A percentile compares a stretch with the other conserved stretches of the same genome.
phyloP scores from a whole-genome alignment of 2,797 vertebrate genomes.

The Phrynocephalus forsythii region DNA sequence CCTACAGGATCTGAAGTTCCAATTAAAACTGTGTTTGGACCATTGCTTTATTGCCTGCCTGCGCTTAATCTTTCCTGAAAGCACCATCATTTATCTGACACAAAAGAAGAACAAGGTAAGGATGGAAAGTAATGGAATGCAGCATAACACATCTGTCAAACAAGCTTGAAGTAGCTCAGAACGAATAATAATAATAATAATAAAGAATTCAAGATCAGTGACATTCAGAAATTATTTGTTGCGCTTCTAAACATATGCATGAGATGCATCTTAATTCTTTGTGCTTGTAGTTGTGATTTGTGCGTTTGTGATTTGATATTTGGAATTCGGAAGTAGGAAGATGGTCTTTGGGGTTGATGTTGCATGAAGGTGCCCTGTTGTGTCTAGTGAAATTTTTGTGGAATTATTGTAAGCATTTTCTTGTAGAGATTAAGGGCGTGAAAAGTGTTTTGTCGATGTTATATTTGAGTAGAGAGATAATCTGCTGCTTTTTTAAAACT shows the following conservation, averaged over 20 bases:
- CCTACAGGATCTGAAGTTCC: slow-evolving; percentile 75
- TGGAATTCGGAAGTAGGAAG: too few species aligned
- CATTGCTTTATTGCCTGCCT: slow-evolving; percentile 73
- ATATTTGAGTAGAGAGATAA: neutral
- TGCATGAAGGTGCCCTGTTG: slow-evolving; percentile 28
- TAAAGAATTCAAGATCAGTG: slow-evolving; percentile 68
- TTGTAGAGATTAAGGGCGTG: slow-evolving; percentile 50
- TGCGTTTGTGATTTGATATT: too few species aligned
- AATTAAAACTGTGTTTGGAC: slow-evolving; percentile 79
- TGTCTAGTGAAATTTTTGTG: slow-evolving; percentile 24
- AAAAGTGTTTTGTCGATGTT: slow-evolving; percentile 41
- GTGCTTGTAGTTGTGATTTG: too few species aligned
- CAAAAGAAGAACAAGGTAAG: slow-evolving; percentile 78
- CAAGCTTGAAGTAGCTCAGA: slow-evolving; percentile 63
- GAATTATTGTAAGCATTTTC: slow-evolving; percentile 39
- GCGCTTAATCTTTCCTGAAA: slow-evolving; percentile 78
- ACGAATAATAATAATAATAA: slow-evolving; percentile 48
- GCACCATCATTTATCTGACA: slow-evolving; percentile 78
- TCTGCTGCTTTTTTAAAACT: neutral
- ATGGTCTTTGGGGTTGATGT: neutral
- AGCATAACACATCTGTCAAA: slow-evolving; percentile 78
- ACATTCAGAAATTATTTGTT: slow-evolving; percentile 75
- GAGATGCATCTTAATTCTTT: slow-evolving; percentile 68
- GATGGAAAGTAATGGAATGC: slow-evolving; percentile 79
- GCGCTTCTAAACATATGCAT: slow-evolving; percentile 57